Conservation (phyloP, 30 jellyfish, hydroid and myxozoan genomes). For the Pseudorhiza aurosa region DNA sequence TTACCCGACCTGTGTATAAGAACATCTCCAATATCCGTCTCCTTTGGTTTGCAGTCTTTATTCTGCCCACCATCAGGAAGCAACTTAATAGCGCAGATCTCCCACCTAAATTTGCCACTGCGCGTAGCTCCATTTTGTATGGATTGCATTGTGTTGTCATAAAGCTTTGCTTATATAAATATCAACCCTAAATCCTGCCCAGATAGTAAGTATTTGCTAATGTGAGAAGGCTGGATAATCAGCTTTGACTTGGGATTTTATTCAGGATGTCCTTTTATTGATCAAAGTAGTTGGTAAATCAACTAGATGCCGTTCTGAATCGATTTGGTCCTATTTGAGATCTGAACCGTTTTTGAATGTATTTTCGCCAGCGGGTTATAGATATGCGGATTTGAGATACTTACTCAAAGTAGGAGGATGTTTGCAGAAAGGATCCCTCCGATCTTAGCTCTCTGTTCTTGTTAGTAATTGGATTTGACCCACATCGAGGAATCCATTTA, state of each 20-base stretch:
- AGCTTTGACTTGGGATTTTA: not conserved
- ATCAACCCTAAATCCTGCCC: constrained; percentile 15
- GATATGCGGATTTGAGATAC: too few relatives aligned
- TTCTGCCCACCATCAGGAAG: constrained; percentile 5
- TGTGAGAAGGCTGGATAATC: not conserved
- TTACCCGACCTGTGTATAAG: constrained; percentile 32
- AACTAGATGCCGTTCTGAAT: too few relatives aligned
- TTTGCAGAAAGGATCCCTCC: too few relatives aligned
- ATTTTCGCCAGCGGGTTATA: too few relatives aligned
- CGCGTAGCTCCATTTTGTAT: constrained; percentile 20
- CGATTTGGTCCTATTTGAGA: too few relatives aligned
- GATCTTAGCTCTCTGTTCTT: too few relatives aligned
- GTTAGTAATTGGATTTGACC: too few relatives aligned
- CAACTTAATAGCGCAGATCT: not conserved
- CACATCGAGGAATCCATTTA: too few relatives aligned
- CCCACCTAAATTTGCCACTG: not conserved
- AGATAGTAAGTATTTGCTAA: not conserved
- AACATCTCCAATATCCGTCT: constrained; percentile 23
- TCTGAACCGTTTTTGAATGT: too few relatives aligned
- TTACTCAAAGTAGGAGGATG: too few relatives aligned
- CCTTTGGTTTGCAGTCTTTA: constrained; percentile 22
- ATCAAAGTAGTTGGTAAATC: too few relatives aligned
- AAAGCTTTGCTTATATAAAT: not conserved
- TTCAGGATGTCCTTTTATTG: too few relatives aligned
- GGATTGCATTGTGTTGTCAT: not conserved